Evolutionary conservation across 2,113 vertebrate genomes (phyloP), one percentile per base, ranked within the genome.

Genomic region (Ochotona princeps): DNA sequence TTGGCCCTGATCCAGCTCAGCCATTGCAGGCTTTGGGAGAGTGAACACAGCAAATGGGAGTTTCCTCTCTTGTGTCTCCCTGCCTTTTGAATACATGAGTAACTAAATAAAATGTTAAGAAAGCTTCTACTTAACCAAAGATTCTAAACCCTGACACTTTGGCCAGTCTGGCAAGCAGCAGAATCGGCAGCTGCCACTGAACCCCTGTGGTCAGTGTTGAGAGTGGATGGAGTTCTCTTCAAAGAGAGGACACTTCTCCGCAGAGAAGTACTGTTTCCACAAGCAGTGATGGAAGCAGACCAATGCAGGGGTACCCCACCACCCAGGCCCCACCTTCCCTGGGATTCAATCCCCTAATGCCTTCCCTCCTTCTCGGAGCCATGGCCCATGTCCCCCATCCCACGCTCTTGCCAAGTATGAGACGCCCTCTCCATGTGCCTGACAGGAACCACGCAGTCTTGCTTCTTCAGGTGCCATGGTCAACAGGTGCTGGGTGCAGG

Each of bases 91-190:
- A 57, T 57, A 57, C 54, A 17, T 15, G 18, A 57, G 54, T 18
- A 57, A 18, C 54, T 57, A 57, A 57, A 57, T 57, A 57, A 57
- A 57, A 57, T 57, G 54, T 57, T 76, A 49, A 2, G n/a, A 23
- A 85, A 84, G 0, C 74, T 92, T 88, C 47, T 54, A 66, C 66
- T 20, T 49, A 83, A n/a, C 57, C 26, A 66, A 54, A 60, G 73
- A 9, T 66, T 49, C 20, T 57, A 11, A 28, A 6, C 44, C 44
- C 44, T 60, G 44, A 35, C 4, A 9, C 14, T 32, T 11, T 57
- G 28, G 12, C 11, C 20, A 73, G 28, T 26, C 57, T 83, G 44
- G 38, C 65, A 66, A 83, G 81, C 28, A 35, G 21, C 4, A 88
- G 38, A 35, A 54, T 8, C 47, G 65, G 21, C 8, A 13, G 35